Percentiles rank a stretch among this genome's conserved stretches.
Evolutionary conservation across 2,113 vertebrate genomes (phyloP).

Genomic region (Natator depressus): DNA sequence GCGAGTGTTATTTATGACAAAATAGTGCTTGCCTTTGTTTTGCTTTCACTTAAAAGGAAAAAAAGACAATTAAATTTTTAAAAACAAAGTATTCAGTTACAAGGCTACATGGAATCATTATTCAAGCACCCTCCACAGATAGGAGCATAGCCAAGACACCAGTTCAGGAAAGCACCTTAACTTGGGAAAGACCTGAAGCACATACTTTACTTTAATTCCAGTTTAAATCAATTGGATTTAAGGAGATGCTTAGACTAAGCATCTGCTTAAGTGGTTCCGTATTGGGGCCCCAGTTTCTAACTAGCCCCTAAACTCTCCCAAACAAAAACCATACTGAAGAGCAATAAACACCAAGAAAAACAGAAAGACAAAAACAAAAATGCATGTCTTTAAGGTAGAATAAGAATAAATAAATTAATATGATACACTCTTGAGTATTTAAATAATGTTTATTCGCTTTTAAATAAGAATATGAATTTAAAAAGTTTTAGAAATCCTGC

Average conservation of each 20-base stretch:
- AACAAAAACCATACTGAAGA: background rate
- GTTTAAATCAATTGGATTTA: background rate
- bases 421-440: constrained; percentile 18
- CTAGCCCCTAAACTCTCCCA: background rate
- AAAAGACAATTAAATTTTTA: constrained; percentile 11
- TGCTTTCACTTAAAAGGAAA: constrained; percentile 12
- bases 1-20: background rate
- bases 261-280: background rate
- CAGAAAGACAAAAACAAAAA: background rate
- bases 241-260: background rate
- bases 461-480: constrained; percentile 24
- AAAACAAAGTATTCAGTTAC: constrained; percentile 50
- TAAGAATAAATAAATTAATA: background rate
- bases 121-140: constrained; percentile 46
- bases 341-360: background rate
- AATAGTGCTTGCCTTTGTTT: background rate
- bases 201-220: background rate
- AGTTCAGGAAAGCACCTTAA: constrained; percentile 27
- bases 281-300: background rate
- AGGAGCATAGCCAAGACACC: constrained; percentile 17
- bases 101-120: constrained; percentile 32
- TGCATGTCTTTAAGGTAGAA: background rate
- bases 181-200: background rate
- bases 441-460: constrained; percentile 15
- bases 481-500: background rate